Conservation (phyloP, 2,113 vertebrate species). For the Daboia siamensis region DNA sequence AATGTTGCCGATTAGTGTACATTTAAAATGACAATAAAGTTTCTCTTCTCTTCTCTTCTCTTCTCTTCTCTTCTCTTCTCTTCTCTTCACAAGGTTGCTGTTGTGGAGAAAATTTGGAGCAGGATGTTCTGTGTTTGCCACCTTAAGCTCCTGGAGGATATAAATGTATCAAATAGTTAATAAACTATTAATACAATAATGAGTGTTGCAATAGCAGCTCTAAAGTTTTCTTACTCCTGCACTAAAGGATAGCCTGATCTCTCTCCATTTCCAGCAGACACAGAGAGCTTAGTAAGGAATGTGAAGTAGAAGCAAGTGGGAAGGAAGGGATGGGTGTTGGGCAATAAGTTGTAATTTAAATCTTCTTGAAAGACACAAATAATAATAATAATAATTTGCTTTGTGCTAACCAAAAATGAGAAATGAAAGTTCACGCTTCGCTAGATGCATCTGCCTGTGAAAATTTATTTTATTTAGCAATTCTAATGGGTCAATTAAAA, state of each 20-base stretch:
- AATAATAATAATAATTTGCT: constrained; percentile 18
- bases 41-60: too few relatives aligned
- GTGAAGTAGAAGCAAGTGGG: background rate
- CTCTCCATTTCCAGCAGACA: too few relatives aligned
- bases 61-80: too few relatives aligned
- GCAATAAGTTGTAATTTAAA: constrained; percentile 21
- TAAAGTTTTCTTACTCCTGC: background rate
- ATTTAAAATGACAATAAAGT: too few relatives aligned
- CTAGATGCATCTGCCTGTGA: constrained; percentile 67
- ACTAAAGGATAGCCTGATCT: background rate
- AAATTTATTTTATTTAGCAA: constrained; percentile 78
- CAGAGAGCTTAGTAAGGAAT: background rate
- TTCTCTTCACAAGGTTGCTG: background rate
- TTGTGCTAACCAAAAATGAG: constrained; percentile 74
- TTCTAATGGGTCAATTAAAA: constrained; percentile 78
- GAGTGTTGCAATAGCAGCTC: background rate
- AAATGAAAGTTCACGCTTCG: constrained; percentile 73
- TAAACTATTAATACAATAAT: background rate
- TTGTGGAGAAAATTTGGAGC: background rate
- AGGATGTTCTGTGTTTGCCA: background rate
- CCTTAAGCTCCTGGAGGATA: background rate
- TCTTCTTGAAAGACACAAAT: constrained; percentile 23
- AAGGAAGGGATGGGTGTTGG: background rate
- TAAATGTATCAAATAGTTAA: background rate
- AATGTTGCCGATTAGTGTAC: too few relatives aligned